Base-by-base conservation (phyloP, 2,113 vertebrate species). In the Perca schrenkii region DNA sequence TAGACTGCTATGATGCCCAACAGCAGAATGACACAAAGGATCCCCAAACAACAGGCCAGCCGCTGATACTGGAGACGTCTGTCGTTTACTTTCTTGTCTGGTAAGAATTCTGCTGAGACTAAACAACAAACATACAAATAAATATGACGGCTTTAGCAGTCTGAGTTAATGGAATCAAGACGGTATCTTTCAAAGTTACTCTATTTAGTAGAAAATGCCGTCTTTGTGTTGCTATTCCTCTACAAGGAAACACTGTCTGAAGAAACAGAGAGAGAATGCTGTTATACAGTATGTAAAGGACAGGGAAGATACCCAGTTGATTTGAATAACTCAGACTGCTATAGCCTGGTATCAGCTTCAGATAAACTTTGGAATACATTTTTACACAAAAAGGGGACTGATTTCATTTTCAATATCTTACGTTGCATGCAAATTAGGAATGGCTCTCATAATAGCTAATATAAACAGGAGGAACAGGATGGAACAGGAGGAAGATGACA, bases 11-110 rank as follows among this genome's bases (percentile, higher is more conserved):
- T 52, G 70, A 83, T 4, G 31, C 1, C 57, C 2, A 43, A 14
- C 36, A 86, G 3, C 74, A 87, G 49, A 25, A 83, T 6, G 52
- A 80, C 15, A 50, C 73, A 88, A 14, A 80, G 13, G 4, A 47
- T 70, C 15, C 62, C 82, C 22, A 86, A 56, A 36, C 34, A 74
- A 28, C 54, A 77, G 6, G 47, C 31, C 74, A 81, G 2, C 15
- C 0, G 36, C 73, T 21, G 52, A 74, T 1, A 19, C n/a, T 0
- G 11, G 6, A 0, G 4, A 28, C 0, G 1, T 28, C 28, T 21
- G 2, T 17, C 6, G n/a, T 49, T 10, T 19, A 28, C 58, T 53
- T 36, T 54, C n/a, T 58, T 8, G 4, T 84, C 56, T 66, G 12
- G 16, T 8, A 43, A 43, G 8, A 43, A 43, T 70, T 10, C 56